A percentile compares a stretch with the other conserved stretches of the same genome.
These are phyloP conservation scores for Poeciliopsis gracilis DNA, from an alignment of 2,797 vertebrate species.

Conservation along the genomic window DNA sequence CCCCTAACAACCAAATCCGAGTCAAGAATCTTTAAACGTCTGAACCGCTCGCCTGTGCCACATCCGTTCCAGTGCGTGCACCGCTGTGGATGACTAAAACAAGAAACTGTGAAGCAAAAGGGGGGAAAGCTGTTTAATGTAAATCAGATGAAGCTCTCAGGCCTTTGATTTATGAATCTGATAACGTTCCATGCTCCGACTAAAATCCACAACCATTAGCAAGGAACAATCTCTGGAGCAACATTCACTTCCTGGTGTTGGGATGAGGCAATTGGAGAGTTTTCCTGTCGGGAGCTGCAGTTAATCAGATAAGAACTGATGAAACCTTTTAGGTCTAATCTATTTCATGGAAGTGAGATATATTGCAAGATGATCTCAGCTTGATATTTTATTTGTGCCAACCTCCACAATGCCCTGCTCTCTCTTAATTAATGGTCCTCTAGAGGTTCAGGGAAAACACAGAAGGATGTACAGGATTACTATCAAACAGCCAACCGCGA, in stretches of 20 bases:
- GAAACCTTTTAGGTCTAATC: conserved; percentile 53
- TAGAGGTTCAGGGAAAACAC: conserved; percentile 48
- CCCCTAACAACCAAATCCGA: conserved; percentile 72
- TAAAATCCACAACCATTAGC: conserved; percentile 46
- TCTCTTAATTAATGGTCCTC: conserved; percentile 68
- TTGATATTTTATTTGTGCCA: conserved; percentile 50
- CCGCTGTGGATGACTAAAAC: conserved; percentile 36
- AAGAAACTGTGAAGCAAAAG: conserved; percentile 17
- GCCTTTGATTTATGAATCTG: conserved; percentile 61
- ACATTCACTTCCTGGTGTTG: conserved; percentile 16
- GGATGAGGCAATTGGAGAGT: conserved; percentile 27
- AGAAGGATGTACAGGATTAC: conserved; percentile 43
- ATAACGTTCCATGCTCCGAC: conserved; percentile 37
- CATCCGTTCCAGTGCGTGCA: conserved; percentile 19
- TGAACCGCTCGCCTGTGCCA: conserved; percentile 42
- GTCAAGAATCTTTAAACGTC: conserved; percentile 63
- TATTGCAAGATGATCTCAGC: conserved; percentile 52
- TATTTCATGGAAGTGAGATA: conserved; percentile 49
- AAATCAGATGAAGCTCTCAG: conserved; percentile 31
- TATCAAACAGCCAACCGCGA: conserved; percentile 42
- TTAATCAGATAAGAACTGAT: conserved; percentile 50
- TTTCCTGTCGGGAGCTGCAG: conserved; percentile 17
- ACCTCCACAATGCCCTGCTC: conserved; percentile 25
- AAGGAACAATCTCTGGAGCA: conserved; percentile 50
- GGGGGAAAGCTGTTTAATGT: conserved; percentile 42